Evolutionary conservation across 2,888 invertebrate species (phyloP).

Genomic region (Sphaerophoria rueppellii): DNA sequence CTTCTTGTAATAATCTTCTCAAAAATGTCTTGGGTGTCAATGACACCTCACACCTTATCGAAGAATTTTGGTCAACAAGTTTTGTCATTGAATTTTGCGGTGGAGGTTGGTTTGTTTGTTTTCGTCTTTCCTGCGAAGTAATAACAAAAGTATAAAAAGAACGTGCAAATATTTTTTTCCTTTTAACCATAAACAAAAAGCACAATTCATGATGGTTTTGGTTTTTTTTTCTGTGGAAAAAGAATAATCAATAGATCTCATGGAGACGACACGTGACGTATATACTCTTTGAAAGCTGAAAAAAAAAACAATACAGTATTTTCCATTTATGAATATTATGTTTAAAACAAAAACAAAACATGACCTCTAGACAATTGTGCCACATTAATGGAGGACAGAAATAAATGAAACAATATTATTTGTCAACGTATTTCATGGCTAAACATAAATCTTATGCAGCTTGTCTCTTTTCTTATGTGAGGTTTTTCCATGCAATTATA

Average conservation of each 20-base stretch:
- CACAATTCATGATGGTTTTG: background rate
- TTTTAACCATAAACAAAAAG: background rate
- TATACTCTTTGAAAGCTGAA: background rate
- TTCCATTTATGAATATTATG: too few species aligned
- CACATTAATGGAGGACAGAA: too few species aligned
- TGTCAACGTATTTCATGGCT: too few species aligned
- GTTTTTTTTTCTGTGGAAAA: background rate
- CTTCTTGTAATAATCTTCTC: background rate
- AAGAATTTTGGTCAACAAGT: constrained; percentile 12
- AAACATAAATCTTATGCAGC: too few species aligned
- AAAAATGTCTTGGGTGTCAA: background rate
- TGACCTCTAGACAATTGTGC: too few species aligned
- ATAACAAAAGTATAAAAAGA: background rate
- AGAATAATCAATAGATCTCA: background rate
- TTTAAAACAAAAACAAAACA: too few species aligned
- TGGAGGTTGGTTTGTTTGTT: constrained; percentile 2
- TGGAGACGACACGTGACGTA: background rate
- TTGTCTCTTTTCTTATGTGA: too few species aligned
- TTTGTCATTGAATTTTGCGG: constrained; percentile 1
- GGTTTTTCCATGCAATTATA: too few species aligned
- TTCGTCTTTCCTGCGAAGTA: background rate
- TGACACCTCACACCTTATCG: constrained; percentile 31
- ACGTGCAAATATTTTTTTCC: constrained; percentile 8
- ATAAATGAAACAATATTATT: too few species aligned
- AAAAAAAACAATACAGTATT: too few species aligned